These are phyloP conservation scores for Alfaro cultratus DNA, from an alignment of 2,797 vertebrate genomes.

Conservation along the genomic window DNA sequence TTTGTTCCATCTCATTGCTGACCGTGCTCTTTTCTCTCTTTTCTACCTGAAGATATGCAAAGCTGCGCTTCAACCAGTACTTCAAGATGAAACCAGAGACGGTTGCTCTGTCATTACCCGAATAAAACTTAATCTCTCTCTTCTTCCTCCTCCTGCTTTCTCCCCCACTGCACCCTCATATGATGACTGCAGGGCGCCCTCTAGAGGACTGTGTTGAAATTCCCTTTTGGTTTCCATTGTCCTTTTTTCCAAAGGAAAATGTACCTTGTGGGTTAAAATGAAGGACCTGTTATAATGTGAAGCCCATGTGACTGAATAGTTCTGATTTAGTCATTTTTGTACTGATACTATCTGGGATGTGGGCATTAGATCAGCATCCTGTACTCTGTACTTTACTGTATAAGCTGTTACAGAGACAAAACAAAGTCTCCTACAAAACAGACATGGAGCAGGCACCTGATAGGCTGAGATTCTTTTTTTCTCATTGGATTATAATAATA, in stretches of 20 bases:
- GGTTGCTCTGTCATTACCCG: constrained; percentile 84
- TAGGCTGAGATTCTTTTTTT: constrained; percentile 4
- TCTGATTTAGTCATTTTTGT: background rate
- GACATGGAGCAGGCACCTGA: background rate
- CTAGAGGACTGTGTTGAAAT: constrained; percentile 55
- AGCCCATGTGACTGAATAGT: constrained; percentile 12
- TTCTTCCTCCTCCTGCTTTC: constrained; percentile 14
- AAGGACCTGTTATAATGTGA: constrained; percentile 42
- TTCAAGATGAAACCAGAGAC: constrained; percentile 97
- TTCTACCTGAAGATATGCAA: constrained; percentile 86
- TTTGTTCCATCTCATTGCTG: constrained; percentile 10
- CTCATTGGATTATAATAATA: background rate
- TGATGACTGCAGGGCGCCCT: constrained; percentile 47
- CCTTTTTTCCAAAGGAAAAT: constrained; percentile 6
- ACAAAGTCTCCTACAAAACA: background rate
- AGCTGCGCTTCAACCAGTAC: constrained; percentile 96
- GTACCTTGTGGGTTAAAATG: background rate
- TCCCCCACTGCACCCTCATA: constrained; percentile 22
- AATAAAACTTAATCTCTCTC: constrained; percentile 74
- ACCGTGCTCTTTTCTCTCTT: background rate
- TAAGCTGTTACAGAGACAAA: background rate
- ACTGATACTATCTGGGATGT: constrained; percentile 13
- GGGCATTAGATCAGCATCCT: constrained; percentile 1
- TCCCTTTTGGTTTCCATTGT: constrained; percentile 40
- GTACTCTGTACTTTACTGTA: constrained; percentile 2